These are phyloP conservation scores for Speoplatyrhinus poulsoni DNA, from an alignment of 2,113 vertebrate genomes.

Conservation along the genomic window DNA sequence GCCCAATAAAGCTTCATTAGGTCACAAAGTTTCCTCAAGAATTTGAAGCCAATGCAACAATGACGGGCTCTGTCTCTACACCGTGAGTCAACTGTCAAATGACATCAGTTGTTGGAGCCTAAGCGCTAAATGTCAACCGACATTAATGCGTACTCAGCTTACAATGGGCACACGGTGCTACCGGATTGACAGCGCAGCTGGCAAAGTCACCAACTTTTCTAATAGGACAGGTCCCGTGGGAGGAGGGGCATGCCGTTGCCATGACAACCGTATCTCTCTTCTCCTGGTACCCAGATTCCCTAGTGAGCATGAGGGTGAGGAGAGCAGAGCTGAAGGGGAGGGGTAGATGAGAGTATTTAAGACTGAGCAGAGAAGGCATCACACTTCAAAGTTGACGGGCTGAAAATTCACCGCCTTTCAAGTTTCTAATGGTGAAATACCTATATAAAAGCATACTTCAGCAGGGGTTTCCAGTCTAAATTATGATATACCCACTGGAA, in stretches of 20 bases:
- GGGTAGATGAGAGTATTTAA: constrained; percentile 39
- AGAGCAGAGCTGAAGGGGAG: constrained; percentile 38
- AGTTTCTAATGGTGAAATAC: constrained; percentile 63
- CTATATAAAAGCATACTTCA: constrained; percentile 51
- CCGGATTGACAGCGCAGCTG: constrained; percentile 25
- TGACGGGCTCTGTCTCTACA: constrained; percentile 12
- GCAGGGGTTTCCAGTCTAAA: constrained; percentile 58
- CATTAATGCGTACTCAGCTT: constrained; percentile 51
- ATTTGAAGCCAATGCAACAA: constrained; percentile 9
- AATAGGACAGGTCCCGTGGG: constrained; percentile 45
- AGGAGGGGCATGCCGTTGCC: constrained; percentile 1
- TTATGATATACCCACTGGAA: constrained; percentile 27
- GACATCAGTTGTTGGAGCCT: constrained; percentile 26
- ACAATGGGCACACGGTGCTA: constrained; percentile 14
- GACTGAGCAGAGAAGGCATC: constrained; percentile 66
- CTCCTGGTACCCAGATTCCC: not conserved
- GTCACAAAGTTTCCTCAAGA: constrained; percentile 15
- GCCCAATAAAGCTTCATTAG: constrained; percentile 40
- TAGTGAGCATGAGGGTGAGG: constrained; percentile 5
- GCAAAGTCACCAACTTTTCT: constrained; percentile 30
- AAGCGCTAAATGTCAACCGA: constrained; percentile 54
- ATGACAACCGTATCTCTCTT: constrained; percentile 9
- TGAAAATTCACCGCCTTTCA: constrained; percentile 68
- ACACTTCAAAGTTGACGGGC: constrained; percentile 73
- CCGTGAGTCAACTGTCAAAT: constrained; percentile 37